Conservation (phyloP, 2,113 vertebrate species). For the Protobothrops mucrosquamatus region DNA sequence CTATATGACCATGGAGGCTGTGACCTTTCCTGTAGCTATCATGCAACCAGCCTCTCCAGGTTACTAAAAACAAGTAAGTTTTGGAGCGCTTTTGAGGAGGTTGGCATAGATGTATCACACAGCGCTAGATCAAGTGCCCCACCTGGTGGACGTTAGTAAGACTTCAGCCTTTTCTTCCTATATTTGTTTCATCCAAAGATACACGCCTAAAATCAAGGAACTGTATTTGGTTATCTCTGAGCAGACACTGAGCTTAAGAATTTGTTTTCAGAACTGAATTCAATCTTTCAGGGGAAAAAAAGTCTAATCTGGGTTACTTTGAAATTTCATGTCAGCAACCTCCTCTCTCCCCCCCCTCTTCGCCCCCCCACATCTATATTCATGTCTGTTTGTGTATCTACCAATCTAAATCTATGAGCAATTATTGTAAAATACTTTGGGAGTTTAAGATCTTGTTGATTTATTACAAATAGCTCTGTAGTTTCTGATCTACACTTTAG, state of each 20-base stretch:
- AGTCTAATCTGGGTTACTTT: background rate
- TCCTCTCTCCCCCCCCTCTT: background rate
- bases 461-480: background rate
- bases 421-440: background rate
- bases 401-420: background rate
- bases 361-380: background rate
- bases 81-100: background rate
- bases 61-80: background rate
- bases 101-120: background rate
- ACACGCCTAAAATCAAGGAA: background rate
- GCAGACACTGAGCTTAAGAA: background rate
- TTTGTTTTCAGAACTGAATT: background rate
- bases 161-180: background rate
- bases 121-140: constrained; percentile 30
- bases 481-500: background rate
- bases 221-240: background rate
- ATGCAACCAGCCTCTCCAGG: background rate
- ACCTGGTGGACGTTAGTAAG: constrained; percentile 53
- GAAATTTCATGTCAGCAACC: background rate
- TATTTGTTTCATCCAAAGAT: background rate
- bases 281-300: background rate
- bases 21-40: background rate
- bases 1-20: background rate
- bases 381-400: background rate
- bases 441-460: background rate